These are phyloP conservation scores for Dryadula phaetusa DNA, from an alignment of 2,888 invertebrate species.

Conservation along the genomic window DNA sequence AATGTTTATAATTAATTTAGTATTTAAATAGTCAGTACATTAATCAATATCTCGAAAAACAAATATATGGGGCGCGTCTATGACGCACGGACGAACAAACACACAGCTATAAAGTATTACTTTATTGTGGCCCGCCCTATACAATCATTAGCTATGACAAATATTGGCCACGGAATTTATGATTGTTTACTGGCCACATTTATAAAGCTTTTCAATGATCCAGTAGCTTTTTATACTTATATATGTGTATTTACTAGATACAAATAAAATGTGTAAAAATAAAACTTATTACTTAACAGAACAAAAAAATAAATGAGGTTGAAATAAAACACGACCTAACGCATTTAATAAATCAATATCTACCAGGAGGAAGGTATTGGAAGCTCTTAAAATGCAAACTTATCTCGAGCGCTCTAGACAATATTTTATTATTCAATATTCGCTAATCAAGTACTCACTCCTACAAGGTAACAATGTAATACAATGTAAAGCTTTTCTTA, in stretches of 20 bases:
- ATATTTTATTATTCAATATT: constrained; percentile 27
- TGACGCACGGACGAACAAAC: constrained; percentile 76
- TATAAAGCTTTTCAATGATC: constrained; percentile 28
- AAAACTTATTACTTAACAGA: not conserved
- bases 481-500: constrained; percentile 20
- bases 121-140: constrained; percentile 76
- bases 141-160: constrained; percentile 66
- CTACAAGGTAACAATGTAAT: constrained; percentile 12
- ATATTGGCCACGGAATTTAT: constrained; percentile 63
- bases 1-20: not conserved
- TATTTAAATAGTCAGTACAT: not conserved
- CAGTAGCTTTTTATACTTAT: constrained; percentile 13
- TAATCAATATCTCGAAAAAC: constrained; percentile 35
- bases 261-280: not conserved
- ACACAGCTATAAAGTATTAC: constrained; percentile 75
- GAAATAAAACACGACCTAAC: not conserved
- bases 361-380: constrained; percentile 1
- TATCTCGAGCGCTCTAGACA: constrained; percentile 14
- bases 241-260: not conserved
- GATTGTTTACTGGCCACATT: constrained; percentile 57
- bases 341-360: constrained; percentile 6
- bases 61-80: constrained; percentile 64
- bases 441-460: constrained; percentile 24
- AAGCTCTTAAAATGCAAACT: constrained; percentile 18
- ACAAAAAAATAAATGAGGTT: not conserved